A percentile compares a stretch with the other conserved stretches of the same genome.
These are phyloP conservation scores for Pegoplata infirma DNA, from an alignment of 2,888 invertebrate genomes.

Conservation along the genomic window DNA sequence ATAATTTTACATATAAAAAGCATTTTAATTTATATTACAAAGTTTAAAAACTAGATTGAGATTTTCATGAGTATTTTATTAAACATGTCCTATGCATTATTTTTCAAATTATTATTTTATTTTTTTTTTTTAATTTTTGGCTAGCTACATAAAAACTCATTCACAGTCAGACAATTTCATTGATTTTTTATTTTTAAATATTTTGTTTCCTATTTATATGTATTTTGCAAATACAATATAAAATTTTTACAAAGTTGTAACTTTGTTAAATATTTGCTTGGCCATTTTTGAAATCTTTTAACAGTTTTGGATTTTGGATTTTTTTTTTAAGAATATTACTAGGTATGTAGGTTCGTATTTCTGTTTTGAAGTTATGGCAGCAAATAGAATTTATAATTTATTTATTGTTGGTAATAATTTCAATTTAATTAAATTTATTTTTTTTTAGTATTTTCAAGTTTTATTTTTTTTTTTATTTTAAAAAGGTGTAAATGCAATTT, in stretches of 20 bases:
- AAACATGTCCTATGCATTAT: conserved; percentile 39
- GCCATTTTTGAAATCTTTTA: conserved; percentile 13
- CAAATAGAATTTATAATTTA: conserved; percentile 46
- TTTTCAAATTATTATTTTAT: conserved; percentile 6
- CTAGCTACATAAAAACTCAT: conserved; percentile 62
- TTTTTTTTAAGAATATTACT: background rate
- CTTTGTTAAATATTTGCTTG: conserved; percentile 27
- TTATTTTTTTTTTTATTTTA: conserved; percentile 9
- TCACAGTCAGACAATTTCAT: conserved; percentile 62
- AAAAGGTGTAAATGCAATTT: conserved; percentile 54
- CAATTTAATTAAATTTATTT: too few relatives aligned
- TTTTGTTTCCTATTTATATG: conserved; percentile 9
- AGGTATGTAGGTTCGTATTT: background rate
- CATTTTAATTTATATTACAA: conserved; percentile 32
- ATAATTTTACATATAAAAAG: background rate
- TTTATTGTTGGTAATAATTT: conserved; percentile 30
- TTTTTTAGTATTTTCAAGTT: background rate
- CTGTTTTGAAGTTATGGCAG: conserved; percentile 44
- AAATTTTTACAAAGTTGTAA: conserved; percentile 1
- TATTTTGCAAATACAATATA: conserved; percentile 45
- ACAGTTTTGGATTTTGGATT: background rate
- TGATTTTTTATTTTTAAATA: conserved; percentile 41
- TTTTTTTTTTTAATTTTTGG: conserved; percentile 40
- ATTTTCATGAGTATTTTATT: conserved; percentile 39
- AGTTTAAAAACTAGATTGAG: conserved; percentile 46